A percentile compares a stretch with the other conserved stretches of the same genome.
Conservation (phyloP, 2,113 vertebrate species). For the Willisornis vidua region DNA sequence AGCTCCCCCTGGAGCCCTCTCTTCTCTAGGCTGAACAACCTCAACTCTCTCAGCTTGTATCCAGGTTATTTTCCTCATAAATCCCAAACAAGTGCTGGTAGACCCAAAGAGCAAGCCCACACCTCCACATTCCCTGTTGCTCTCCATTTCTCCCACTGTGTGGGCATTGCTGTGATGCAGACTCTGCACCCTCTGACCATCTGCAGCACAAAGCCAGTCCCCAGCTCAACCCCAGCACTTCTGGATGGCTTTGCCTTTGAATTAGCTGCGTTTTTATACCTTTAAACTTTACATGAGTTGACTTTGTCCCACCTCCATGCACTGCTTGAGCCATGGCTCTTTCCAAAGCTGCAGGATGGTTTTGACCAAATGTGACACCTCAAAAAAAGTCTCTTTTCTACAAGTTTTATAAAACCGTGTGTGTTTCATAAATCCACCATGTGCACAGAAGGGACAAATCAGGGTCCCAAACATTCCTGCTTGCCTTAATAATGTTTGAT, state of each 20-base stretch:
- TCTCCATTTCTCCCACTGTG: rapidly evolving
- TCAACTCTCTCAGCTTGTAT: neutral
- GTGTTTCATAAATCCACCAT: neutral
- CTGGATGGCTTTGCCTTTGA: neutral
- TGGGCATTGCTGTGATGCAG: neutral
- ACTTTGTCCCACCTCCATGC: neutral
- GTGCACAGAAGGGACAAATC: neutral
- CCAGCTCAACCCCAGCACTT: neutral
- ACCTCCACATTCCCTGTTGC: rapidly evolving
- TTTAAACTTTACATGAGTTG: no score
- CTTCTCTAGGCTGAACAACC: neutral
- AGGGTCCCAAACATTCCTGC: neutral
- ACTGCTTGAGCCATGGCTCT: neutral
- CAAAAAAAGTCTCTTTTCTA: neutral
- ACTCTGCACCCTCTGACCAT: rapidly evolving
- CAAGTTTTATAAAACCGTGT: neutral
- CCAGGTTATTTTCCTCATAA: neutral
- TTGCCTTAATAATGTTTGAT: neutral
- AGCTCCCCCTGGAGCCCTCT: rapidly evolving
- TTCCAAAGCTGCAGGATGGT: neutral
- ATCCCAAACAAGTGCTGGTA: neutral
- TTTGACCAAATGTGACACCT: neutral
- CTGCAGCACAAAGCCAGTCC: neutral
- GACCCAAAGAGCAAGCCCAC: neutral
- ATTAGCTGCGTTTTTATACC: no score